Percentiles rank a stretch among this genome's conserved stretches.
phyloP scores from a whole-genome alignment of 2,888 invertebrate genomes.

The Oscheius sp. region DNA sequence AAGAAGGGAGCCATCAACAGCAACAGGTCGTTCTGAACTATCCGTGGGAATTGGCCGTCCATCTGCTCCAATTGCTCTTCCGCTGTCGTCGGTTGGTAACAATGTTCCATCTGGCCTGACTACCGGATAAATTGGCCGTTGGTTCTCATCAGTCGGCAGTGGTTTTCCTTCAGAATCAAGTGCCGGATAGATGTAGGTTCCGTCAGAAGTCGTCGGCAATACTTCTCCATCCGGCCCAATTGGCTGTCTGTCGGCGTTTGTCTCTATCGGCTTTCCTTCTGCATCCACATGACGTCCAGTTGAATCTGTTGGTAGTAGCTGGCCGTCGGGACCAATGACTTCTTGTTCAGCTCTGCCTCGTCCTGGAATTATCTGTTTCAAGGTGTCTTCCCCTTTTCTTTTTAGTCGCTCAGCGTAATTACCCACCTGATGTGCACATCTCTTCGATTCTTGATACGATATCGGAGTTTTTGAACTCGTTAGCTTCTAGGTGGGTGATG shows the following conservation, averaged over 20 bases:
- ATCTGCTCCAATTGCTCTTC: slow-evolving; percentile 44
- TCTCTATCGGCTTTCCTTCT: slow-evolving; percentile 38
- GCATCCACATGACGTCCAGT: slow-evolving; percentile 37
- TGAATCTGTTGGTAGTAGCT: slow-evolving; percentile 46
- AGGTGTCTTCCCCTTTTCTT: too few relatives aligned
- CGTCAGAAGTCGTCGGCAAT: slow-evolving; percentile 58
- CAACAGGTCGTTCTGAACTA: slow-evolving; percentile 40
- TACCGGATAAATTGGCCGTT: slow-evolving; percentile 47
- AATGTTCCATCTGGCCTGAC: slow-evolving; percentile 53
- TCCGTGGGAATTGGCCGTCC: slow-evolving; percentile 61
- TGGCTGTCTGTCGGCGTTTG: slow-evolving; percentile 44
- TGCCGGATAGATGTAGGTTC: slow-evolving; percentile 44
- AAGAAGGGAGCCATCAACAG: slow-evolving; percentile 42
- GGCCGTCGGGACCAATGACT: slow-evolving; percentile 47
- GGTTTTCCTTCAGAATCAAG: slow-evolving; percentile 11
- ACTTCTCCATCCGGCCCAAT: slow-evolving; percentile 40
- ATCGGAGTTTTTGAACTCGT: too few relatives aligned
- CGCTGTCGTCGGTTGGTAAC: slow-evolving; percentile 53
- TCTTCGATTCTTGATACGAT: too few relatives aligned
- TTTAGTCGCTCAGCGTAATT: slow-evolving; percentile 17
- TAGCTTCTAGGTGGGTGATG: too few relatives aligned
- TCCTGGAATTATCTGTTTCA: too few relatives aligned
- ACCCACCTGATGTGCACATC: too few relatives aligned
- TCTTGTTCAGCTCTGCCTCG: slow-evolving; percentile 21
- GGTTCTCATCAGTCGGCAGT: slow-evolving; percentile 45